Percentiles rank a stretch among this genome's conserved stretches.
Conservation (phyloP, 2,113 vertebrate genomes). For the Heterotilapia buettikoferi region DNA sequence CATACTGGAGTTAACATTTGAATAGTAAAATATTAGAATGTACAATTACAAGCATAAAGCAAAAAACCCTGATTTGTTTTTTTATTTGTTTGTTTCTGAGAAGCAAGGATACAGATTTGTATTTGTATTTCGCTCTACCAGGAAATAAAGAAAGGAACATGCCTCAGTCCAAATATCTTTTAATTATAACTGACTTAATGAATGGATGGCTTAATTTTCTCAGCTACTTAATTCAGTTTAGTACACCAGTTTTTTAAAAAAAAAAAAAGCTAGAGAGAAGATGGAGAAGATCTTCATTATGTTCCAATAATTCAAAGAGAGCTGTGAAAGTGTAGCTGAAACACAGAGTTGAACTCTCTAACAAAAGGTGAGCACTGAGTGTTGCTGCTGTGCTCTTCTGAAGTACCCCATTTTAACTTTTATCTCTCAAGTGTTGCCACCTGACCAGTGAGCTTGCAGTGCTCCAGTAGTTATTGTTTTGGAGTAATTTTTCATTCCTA, state of each 20-base stretch:
- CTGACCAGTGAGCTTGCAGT: not conserved
- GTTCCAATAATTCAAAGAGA: not conserved
- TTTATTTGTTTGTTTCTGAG: not conserved
- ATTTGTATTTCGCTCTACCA: not conserved
- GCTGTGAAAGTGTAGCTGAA: not conserved
- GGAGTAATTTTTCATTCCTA: not conserved
- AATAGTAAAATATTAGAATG: not conserved
- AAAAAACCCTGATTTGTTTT: not conserved
- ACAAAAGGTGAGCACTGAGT: not conserved
- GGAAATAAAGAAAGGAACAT: not conserved
- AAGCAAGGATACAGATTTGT: not conserved
- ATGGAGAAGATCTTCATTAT: not conserved
- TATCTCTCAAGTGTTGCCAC: not conserved
- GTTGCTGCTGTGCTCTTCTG: not conserved
- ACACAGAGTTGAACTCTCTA: not conserved
- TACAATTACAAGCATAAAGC: not conserved
- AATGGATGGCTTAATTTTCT: slow-evolving; percentile 5
- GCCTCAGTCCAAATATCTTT: slow-evolving; percentile 29
- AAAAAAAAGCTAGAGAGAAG: not conserved
- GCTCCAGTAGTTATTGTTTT: not conserved
- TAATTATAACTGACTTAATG: slow-evolving; percentile 38
- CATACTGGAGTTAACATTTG: not conserved
- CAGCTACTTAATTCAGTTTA: not conserved
- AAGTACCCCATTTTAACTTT: not conserved
- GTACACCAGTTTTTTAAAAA: not conserved